Conservation (phyloP, 2,113 vertebrate genomes). For the Mohoua ochrocephala region DNA sequence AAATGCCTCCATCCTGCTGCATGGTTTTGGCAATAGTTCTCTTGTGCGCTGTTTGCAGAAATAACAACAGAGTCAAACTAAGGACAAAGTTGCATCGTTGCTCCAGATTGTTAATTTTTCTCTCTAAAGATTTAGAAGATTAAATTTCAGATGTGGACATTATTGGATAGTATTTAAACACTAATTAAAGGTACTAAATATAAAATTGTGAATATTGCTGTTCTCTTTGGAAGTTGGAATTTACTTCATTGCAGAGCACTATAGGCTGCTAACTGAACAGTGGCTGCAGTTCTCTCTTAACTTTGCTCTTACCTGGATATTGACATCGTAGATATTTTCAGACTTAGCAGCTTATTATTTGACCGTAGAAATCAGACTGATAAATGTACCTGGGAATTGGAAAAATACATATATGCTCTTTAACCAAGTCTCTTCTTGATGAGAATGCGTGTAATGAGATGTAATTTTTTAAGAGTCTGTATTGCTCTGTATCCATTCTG, state of each 20-base stretch:
- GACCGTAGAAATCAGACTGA: background rate
- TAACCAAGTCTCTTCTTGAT: background rate
- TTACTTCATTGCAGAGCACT: background rate
- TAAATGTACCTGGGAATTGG: background rate
- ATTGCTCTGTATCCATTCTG: background rate
- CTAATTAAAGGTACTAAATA: background rate
- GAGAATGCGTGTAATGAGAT: slow-evolving; percentile 11
- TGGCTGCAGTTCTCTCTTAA: background rate
- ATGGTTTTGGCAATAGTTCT: background rate
- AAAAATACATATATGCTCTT: background rate
- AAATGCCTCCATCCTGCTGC: background rate
- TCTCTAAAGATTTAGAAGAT: background rate
- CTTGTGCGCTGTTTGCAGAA: background rate
- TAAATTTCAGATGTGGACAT: background rate
- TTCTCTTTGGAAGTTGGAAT: background rate
- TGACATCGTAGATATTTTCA: background rate
- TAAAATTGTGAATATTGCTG: background rate
- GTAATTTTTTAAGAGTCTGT: background rate
- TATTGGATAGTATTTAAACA: background rate
- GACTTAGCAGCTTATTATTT: background rate
- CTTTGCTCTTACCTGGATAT: background rate
- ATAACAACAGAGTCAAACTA: background rate
- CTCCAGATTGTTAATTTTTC: background rate
- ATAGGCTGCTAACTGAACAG: background rate
- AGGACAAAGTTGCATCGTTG: background rate